Base-by-base conservation (phyloP, 2,113 vertebrate species). In the Pachypanchax playfairii region DNA sequence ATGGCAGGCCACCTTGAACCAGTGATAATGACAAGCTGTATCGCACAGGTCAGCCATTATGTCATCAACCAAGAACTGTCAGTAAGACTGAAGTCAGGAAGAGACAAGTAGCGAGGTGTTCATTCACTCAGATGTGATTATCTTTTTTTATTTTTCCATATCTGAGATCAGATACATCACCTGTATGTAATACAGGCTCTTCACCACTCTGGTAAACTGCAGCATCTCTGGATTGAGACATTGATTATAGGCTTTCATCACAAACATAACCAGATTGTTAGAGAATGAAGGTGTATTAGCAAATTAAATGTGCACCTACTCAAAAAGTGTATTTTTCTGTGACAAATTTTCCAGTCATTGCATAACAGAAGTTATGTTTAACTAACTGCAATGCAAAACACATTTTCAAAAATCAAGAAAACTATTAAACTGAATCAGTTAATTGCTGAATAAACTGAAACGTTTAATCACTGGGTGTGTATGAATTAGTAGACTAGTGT, bases 11-110 rank as follows among this genome's bases (percentile, higher is more conserved):
- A 79, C 71, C 67, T 59, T 57, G 69, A 75, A 44, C 26, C 17
- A 42, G 61, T 55, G 21, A 17, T 80, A 83, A 79, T 85, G 87
- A 84, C 73, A 77, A 25, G 65, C 65, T 46, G 61, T 62, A 82
- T 65, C 72, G 81, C 79, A 73, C 70, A 70, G 48, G 84, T 88
- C 84, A 87, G 84, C 83, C 83, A 82, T 88, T 88, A 76, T 77
- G 72, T 70, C 80, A 76, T 74, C 74, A 68, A 65, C 43, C 55
- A 50, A 52, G 50, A 77, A 58, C 39, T 73, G 70, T 81, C 82
- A 75, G 56, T 28, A 35, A 18, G 62, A 58, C 39, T 61, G 47
- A 56, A 65, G 65, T 50, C 41, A 54, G 51, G 31, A 26, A 3
- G 50, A 64, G 71, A 77, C 49, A 49, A 42, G 28, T 38, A 26